Evolutionary conservation across 2,888 invertebrate species (phyloP).

Genomic region (Phorcus lineatus): DNA sequence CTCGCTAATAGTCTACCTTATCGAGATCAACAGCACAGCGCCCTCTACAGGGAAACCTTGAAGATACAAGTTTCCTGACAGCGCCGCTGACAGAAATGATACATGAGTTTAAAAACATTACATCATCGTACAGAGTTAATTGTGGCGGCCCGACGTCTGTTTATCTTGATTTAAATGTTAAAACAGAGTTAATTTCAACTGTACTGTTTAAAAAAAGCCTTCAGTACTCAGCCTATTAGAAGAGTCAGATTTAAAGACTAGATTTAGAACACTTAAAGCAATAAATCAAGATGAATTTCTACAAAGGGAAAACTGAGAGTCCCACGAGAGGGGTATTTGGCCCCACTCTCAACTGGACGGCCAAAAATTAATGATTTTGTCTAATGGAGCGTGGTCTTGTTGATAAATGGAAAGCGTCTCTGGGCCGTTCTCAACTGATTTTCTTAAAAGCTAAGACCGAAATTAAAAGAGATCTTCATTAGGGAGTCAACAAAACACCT

Average conservation of each 20-base stretch:
- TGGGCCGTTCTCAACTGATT: background rate
- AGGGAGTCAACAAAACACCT: background rate
- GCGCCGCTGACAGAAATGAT: background rate
- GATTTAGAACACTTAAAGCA: background rate
- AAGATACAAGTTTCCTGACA: background rate
- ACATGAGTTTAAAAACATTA: background rate
- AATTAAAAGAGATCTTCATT: slow-evolving; percentile 8
- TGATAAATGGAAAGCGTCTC: background rate
- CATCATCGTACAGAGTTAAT: background rate
- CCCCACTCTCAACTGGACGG: background rate
- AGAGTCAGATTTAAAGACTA: background rate
- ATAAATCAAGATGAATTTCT: slow-evolving; percentile 25
- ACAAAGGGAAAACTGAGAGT: slow-evolving; percentile 12
- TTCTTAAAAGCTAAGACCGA: slow-evolving; percentile 7
- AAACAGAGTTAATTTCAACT: background rate
- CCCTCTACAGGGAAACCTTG: background rate
- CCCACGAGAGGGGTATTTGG: background rate
- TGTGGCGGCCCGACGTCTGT: background rate
- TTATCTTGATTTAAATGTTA: slow-evolving; percentile 1
- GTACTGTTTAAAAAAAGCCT: background rate
- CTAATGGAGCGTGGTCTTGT: slow-evolving; percentile 10
- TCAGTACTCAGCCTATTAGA: background rate
- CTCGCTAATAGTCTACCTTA: background rate
- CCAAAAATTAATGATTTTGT: slow-evolving; percentile 20
- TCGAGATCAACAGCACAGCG: background rate